Evolutionary conservation across 1,140 invertebrate species (phyloP), one percentile per base, ranked within the genome.

Genomic region (Drosophila kikkawai): DNA sequence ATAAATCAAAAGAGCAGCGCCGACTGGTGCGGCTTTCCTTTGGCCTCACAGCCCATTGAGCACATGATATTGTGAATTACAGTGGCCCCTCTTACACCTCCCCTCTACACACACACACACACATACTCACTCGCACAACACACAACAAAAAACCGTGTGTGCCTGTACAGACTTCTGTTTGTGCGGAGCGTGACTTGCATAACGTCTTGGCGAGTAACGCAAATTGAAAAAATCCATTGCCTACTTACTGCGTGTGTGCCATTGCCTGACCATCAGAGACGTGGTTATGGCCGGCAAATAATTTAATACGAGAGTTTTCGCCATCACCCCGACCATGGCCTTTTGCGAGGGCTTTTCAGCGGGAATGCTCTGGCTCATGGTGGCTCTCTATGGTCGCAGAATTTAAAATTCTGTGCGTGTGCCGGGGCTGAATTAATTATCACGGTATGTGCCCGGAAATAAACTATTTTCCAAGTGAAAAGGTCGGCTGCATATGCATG

Each of bases 221-320:
- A 87, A 87, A 87, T 87, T 87, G 84, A 87, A 87, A 87, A 87
- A 88, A 87, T 68, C 59, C 73, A 78, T 80, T 84, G 84, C 83
- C 83, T 69, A 86, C 83, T 86, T 87, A 73, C 75, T 73, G 75
- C 55, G 45, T 51, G 60, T 56, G 67, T 26, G 58, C 64, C 64
- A 65, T 82, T 75, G 69, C 57, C 51, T 64, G 77, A 77, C 64
- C 74, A 56, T 32, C 48, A 48, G 56, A 56, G 63, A 60, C 74
- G 71, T 75, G 61, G 51, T 67, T 76, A 73, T 73, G 69, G 48
- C 48, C 70, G 11, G 48, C 60, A 56, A 80, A 65, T 61, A 79
- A 66, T 80, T 75, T 74, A 22, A 70, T 68, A 56, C 19, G 19
- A 39, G 50, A 53, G 12, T 56, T 69, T 74, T 26, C 36, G 34